Conservation (phyloP, 2,797 vertebrate species). For the Crocodylus rhombifer region DNA sequence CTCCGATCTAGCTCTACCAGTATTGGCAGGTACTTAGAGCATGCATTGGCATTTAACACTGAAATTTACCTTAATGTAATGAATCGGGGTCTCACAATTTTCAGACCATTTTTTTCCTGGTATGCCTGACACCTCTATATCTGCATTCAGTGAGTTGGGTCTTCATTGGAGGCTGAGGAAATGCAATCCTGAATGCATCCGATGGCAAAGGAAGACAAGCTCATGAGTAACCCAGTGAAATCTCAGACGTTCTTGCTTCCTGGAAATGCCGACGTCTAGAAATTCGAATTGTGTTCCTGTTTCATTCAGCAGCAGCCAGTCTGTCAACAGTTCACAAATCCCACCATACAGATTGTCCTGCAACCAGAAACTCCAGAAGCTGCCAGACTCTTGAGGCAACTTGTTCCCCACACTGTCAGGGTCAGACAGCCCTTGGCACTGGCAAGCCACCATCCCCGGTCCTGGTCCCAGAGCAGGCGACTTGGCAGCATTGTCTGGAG, state of each 20-base stretch:
- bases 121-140: neutral
- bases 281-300: too few species aligned
- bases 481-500: neutral
- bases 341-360: too few species aligned
- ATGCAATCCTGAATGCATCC: too few species aligned
- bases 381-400: fast-evolving
- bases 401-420: fast-evolving
- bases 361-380: neutral
- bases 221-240: too few species aligned
- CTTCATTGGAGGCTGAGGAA: too few species aligned
- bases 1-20: neutral
- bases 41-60: neutral
- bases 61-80: too few species aligned
- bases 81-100: neutral
- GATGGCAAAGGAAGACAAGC: neutral
- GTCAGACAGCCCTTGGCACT: neutral
- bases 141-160: neutral
- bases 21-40: neutral
- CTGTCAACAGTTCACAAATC: too few species aligned
- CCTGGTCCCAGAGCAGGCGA: fast-evolving
- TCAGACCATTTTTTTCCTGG: neutral
- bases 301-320: too few species aligned
- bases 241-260: too few species aligned
- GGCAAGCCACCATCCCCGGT: neutral
- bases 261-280: too few species aligned